phyloP scores from a whole-genome alignment of 2,113 vertebrate species.

The Mastomys coucha region DNA sequence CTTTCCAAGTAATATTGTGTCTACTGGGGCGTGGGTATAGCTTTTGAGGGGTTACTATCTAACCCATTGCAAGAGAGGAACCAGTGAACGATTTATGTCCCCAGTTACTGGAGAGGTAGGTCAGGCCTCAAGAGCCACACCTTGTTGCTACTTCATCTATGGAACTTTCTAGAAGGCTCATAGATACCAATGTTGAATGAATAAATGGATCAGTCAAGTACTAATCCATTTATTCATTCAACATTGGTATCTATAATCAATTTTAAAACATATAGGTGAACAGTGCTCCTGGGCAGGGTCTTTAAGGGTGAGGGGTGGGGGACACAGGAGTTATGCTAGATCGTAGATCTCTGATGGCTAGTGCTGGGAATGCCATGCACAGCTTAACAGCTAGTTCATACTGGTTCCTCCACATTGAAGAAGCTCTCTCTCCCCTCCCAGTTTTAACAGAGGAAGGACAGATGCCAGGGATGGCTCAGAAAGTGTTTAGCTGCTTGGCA shows the following conservation, averaged over 20 bases:
- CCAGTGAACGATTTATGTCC: not conserved
- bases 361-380: rapidly evolving
- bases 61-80: too few species aligned
- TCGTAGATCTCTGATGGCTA: not conserved
- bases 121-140: not conserved
- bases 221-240: not conserved
- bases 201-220: too few species aligned
- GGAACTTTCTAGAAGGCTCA: not conserved
- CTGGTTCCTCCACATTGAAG: rapidly evolving
- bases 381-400: rapidly evolving
- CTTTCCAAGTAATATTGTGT: not conserved
- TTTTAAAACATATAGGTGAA: not conserved
- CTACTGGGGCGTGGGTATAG: not conserved
- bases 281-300: rapidly evolving
- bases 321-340: too few species aligned
- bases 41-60: not conserved
- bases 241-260: rapidly evolving
- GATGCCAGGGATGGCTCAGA: not conserved
- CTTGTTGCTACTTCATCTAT: not conserved
- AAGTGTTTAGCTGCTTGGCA: not conserved
- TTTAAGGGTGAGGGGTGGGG: not conserved
- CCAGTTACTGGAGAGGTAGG: rapidly evolving
- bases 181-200: too few species aligned
- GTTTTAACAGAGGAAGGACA: not conserved
- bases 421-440: rapidly evolving